Percentiles rank a stretch among this genome's conserved stretches.
Conservation (phyloP, 2,888 invertebrate species). For the Clistopyga incitator region DNA sequence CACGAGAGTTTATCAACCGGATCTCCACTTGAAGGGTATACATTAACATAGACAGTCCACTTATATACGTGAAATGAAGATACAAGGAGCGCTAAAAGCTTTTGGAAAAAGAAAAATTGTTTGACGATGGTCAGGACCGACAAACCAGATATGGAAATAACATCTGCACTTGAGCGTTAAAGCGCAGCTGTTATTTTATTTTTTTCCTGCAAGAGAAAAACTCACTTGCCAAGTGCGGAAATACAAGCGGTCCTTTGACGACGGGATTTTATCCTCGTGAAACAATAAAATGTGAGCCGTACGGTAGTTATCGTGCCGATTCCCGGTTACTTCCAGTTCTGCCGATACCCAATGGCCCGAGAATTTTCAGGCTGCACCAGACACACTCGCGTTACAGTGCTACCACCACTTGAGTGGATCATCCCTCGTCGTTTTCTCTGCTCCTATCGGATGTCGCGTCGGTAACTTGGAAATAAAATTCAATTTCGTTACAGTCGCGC, state of each 20-base stretch:
- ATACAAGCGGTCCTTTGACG: not conserved
- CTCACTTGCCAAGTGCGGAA: not conserved
- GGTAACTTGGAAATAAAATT: constrained; percentile 64
- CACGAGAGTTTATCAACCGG: constrained; percentile 47
- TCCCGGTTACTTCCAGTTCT: constrained; percentile 40
- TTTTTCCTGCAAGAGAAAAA: not conserved
- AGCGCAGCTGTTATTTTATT: not conserved
- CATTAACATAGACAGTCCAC: not conserved
- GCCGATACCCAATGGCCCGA: constrained; percentile 62
- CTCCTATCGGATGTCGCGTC: constrained; percentile 36
- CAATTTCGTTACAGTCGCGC: constrained; percentile 62
- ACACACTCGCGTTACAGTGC: constrained; percentile 14
- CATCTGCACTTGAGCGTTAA: not conserved
- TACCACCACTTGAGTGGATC: constrained; percentile 6
- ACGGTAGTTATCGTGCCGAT: constrained; percentile 75
- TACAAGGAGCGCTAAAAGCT: not conserved
- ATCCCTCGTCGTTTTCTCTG: constrained; percentile 5
- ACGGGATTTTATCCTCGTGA: constrained; percentile 66
- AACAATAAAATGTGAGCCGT: constrained; percentile 70
- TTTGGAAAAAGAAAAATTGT: not conserved
- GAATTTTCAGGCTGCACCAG: constrained; percentile 52
- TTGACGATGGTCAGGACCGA: not conserved
- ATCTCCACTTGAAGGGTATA: constrained; percentile 41
- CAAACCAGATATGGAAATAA: not conserved
- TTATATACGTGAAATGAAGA: constrained; percentile 1